Conservation (phyloP, 1,140 invertebrate species). For the Temnothorax nylanderi region DNA sequence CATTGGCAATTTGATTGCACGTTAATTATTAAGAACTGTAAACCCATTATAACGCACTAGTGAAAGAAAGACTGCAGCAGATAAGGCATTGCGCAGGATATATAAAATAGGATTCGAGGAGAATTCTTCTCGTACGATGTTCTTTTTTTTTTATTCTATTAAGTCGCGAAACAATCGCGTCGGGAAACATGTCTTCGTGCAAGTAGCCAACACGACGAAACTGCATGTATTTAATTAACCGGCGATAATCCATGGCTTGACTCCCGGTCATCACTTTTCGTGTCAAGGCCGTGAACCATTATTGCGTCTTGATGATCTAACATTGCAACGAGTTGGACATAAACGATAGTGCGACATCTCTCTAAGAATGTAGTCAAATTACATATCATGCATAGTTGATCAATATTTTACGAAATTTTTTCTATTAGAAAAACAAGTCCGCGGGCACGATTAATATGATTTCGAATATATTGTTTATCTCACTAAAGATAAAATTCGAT, state of each 20-base stretch:
- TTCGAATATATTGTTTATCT: slow-evolving; percentile 9
- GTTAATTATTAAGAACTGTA: not conserved
- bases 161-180: not conserved
- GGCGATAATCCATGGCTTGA: slow-evolving; percentile 57
- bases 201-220: slow-evolving; percentile 13
- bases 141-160: not conserved
- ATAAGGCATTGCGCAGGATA: not conserved
- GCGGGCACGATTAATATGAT: slow-evolving; percentile 21
- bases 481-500: slow-evolving; percentile 34
- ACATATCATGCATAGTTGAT: not conserved
- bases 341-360: not conserved
- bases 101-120: too few relatives aligned
- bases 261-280: not conserved
- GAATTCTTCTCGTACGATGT: not conserved
- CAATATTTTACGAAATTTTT: slow-evolving; percentile 1
- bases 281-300: slow-evolving; percentile 60
- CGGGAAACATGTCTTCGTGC: not conserved
- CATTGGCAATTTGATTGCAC: not conserved
- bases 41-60: not conserved
- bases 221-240: slow-evolving; percentile 54
- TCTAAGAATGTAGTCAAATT: not conserved
- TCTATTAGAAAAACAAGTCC: slow-evolving; percentile 10
- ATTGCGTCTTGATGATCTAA: slow-evolving; percentile 45
- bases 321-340: not conserved
- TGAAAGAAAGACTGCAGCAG: not conserved